A percentile compares a stretch with the other conserved stretches of the same genome.
phyloP scores from a whole-genome alignment of 2,797 vertebrate species.

The Bovichtus variegatus region DNA sequence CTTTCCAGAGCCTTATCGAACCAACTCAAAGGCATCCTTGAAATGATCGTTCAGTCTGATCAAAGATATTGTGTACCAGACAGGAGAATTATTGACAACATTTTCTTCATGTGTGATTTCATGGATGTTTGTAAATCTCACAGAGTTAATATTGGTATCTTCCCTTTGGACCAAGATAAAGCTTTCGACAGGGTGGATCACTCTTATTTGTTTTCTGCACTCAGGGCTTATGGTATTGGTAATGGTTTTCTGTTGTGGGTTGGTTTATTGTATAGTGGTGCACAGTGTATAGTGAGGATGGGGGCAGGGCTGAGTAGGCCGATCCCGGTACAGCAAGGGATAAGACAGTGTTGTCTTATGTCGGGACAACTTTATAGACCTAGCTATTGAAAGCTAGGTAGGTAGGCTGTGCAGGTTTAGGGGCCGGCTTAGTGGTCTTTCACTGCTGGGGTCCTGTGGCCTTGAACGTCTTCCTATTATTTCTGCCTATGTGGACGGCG shows the following conservation, averaged over 20 bases:
- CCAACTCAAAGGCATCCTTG: background rate
- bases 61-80: background rate
- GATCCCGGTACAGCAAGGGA: background rate
- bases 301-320: background rate
- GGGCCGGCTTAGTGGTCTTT: background rate
- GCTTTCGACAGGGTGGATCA: background rate
- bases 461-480: background rate
- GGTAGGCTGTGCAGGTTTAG: background rate
- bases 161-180: background rate
- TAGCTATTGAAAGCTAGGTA: too few species aligned
- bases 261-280: background rate
- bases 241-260: background rate
- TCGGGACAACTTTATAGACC: background rate
- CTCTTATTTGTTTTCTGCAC: background rate
- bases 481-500: constrained; percentile 2
- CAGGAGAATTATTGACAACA: background rate
- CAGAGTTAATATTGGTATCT: background rate
- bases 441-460: fast-evolving
- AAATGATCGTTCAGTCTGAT: background rate
- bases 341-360: background rate
- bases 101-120: too few species aligned
- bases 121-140: too few species aligned
- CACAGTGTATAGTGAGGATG: background rate
- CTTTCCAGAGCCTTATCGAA: background rate
- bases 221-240: background rate